Conservation (phyloP, 1,140 invertebrate genomes). For the Zaprionus lachaisei region DNA sequence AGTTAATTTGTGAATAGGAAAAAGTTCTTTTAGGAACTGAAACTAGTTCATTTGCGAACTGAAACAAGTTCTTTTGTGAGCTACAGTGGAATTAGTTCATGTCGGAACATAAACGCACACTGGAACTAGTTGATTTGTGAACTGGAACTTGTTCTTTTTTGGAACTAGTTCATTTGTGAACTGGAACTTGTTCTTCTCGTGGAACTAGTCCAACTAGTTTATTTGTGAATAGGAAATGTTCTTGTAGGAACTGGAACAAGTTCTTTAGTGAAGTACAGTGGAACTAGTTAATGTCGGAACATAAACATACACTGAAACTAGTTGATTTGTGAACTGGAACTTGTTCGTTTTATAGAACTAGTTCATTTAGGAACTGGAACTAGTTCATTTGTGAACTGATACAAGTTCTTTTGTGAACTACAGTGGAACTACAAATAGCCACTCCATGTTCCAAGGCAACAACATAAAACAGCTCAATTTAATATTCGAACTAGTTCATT, state of each 20-base stretch:
- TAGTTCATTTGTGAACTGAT: neutral
- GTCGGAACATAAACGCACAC: too few species aligned
- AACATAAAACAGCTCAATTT: neutral
- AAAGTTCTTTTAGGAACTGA: too few species aligned
- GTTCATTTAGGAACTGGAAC: neutral
- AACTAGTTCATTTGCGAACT: too few species aligned
- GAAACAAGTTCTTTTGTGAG: too few species aligned
- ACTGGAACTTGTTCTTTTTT: too few species aligned
- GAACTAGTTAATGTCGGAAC: rapidly evolving
- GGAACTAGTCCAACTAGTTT: too few species aligned
- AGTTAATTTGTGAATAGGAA: too few species aligned
- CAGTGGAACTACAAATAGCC: too few species aligned
- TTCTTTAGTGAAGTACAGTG: neutral
- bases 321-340: neutral
- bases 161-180: too few species aligned
- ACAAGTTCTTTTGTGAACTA: neutral
- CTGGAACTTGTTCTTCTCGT: too few species aligned
- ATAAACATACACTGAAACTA: neutral
- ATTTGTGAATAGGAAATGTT: neutral
- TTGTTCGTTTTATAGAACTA: neutral
- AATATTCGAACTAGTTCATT: conserved; percentile 10
- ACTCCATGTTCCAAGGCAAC: too few species aligned
- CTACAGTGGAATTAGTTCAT: too few species aligned
- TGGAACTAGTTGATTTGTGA: neutral
- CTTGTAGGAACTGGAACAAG: neutral